Base-by-base conservation (phyloP, 2,113 vertebrate genomes). In the Smithornis capensis region DNA sequence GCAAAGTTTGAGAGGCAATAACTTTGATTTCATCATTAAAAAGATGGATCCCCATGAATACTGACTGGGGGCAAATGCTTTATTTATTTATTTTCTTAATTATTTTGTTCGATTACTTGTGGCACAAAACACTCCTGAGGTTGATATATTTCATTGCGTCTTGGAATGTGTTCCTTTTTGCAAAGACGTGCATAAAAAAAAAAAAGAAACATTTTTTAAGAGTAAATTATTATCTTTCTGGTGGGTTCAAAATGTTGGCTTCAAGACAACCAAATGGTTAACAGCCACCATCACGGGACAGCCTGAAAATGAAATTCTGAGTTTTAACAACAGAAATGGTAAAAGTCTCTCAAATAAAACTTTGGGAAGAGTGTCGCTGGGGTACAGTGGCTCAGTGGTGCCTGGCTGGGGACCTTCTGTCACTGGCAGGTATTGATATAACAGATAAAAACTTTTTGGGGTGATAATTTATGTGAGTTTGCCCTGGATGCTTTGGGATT, bases 131-230 rank as follows among this genome's bases (percentile, higher is more conserved):
- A 7, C 5, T 5, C 2, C 33, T 16, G 15, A 14, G 27, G 53
- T 6, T 19, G 21, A 13, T 0, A 0, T 18, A 6, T 22, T 60
- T 21, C 6, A 0, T 28, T 19, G 38, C 38, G 3, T 33, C 52
- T 57, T 17, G 13, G 13, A 14, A 1, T 0, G 0, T 9, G 0
- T 42, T 44, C 49, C 28, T 25, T 77, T 63, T 15, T 33, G 14
- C 44, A 15, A 64, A 45, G 14, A 25, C 3, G 0, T 2, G 6
- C 6, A 1, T 42, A 24, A 82, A 59, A 33, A 24, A 82, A 59
- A 33, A 25, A 29, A 17, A 24, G 40, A 8, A 16, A 7, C 10
- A 4, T 28, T 42, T 45, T 24, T 5, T 3, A 38, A 21, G n/a
- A 38, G 62, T 35, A 19, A 62, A 55, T 68, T 8, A 7, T 7